Conservation (phyloP, 2,113 vertebrate species). For the Aspidoscelis tigris region DNA sequence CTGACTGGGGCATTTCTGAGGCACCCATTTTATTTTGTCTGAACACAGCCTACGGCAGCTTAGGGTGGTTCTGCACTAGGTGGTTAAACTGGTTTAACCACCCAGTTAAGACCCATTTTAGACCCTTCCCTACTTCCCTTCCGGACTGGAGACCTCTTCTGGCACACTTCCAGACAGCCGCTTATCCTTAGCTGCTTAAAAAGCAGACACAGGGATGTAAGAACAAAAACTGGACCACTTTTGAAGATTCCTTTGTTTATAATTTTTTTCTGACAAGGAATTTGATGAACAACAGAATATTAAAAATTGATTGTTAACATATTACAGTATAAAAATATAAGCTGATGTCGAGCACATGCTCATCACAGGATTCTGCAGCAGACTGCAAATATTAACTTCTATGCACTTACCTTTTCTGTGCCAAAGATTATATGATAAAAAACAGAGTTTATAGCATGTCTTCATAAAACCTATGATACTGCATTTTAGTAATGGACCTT, state of each 20-base stretch:
- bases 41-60: no score
- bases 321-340: background rate
- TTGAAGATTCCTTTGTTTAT: background rate
- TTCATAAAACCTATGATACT: background rate
- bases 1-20: no score
- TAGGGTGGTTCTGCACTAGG: no score
- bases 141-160: no score
- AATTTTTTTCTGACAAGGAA: background rate
- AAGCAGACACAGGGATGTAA: background rate
- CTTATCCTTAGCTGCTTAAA: background rate
- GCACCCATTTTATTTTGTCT: no score
- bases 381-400: background rate
- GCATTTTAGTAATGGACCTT: background rate
- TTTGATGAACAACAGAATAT: background rate
- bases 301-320: background rate
- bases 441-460: background rate
- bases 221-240: background rate
- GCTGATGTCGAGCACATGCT: background rate
- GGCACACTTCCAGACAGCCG: no score
- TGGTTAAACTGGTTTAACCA: no score
- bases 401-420: constrained; percentile 2
- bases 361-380: background rate
- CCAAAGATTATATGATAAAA: background rate
- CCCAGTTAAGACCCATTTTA: no score
- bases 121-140: no score